Percentiles rank a stretch among this genome's conserved stretches.
phyloP scores from a whole-genome alignment of 2,113 vertebrate genomes.

The Odocoileus virginianus region DNA sequence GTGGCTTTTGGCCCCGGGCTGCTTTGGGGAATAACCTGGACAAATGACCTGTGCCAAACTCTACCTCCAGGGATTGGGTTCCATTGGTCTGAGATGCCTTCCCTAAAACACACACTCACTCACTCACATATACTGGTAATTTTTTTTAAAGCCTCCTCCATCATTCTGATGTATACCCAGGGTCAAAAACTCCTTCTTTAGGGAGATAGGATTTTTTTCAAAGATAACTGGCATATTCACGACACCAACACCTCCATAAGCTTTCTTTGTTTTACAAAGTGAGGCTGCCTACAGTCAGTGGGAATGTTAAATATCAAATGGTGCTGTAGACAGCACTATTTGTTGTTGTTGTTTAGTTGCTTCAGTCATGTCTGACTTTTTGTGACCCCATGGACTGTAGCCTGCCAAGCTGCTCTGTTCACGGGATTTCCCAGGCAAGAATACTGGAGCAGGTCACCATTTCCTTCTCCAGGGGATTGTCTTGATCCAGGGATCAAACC shows the following conservation, averaged over 20 bases:
- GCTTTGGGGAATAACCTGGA: neutral
- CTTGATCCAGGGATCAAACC: too few relatives aligned
- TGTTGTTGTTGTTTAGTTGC: neutral
- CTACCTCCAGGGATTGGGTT: accelerated
- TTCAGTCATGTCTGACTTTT: neutral
- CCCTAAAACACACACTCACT: neutral
- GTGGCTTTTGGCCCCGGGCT: neutral
- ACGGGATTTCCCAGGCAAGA: too few relatives aligned
- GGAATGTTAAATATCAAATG: neutral
- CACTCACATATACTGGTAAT: too few relatives aligned
- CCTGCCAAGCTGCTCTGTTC: neutral
- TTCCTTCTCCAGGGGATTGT: too few relatives aligned
- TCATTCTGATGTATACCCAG: neutral
- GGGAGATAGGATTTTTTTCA: neutral
- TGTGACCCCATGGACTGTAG: neutral
- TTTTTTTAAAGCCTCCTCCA: neutral
- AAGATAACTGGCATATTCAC: neutral
- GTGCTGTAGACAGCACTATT: neutral
- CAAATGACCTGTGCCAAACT: neutral
- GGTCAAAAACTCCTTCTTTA: neutral
- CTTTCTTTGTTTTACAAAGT: neutral
- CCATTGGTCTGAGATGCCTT: neutral
- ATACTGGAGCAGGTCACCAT: too few relatives aligned
- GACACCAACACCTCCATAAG: neutral
- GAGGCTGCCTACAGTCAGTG: neutral